Base-by-base conservation (phyloP, 2,113 vertebrate genomes). In the Azemiops feae region DNA sequence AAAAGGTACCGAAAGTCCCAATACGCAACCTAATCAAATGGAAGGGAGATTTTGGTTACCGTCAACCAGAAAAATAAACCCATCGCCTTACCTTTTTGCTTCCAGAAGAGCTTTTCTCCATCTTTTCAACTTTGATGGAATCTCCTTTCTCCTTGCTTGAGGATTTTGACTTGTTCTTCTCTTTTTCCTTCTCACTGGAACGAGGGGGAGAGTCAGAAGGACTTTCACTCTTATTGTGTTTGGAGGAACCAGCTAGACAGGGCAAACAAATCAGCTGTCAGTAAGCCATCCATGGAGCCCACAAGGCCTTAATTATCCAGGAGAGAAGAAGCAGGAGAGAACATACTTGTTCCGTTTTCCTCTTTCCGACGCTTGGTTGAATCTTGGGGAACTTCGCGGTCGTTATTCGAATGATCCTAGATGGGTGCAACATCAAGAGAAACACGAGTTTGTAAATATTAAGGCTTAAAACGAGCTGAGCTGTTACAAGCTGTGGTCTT, bases 71-170 rank as follows among this genome's bases (percentile, higher is more conserved):
- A 23, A 25, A 11, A 55, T 3, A 39, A 57, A 43, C 7, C 7
- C 10, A 39, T 2, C 1, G 11, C 53, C 95, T 97, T 98, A 98
- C 98, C 99, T 99, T 99, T 97, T 99, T 99, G 95, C 99, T 98
- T 96, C 98, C 98, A 22, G 99, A 99, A 50, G 98, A 99, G 60
- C 98, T 98, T 95, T 99, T 99, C 96, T 99, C 99, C 97, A 98
- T 96, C 95, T 98, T 98, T 95, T 98, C 98, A 18, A 98, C 97
- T 98, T 99, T 99, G 96, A 99, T 97, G 52, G 98, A 98, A 91
- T 99, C 99, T 0, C 98, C 97, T 95, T 99, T 99, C 96, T 99
- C 99, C 97, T 99, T 99, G 96, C 98, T 98, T 95, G 99, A 99
- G 93, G 99, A 99, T 96, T 99, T 99, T 90, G 99, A 99, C 96